Evolutionary conservation across 30 jellyfish, hydroid and myxozoan species (phyloP).

Genomic region (Pseudorhiza aurosa): DNA sequence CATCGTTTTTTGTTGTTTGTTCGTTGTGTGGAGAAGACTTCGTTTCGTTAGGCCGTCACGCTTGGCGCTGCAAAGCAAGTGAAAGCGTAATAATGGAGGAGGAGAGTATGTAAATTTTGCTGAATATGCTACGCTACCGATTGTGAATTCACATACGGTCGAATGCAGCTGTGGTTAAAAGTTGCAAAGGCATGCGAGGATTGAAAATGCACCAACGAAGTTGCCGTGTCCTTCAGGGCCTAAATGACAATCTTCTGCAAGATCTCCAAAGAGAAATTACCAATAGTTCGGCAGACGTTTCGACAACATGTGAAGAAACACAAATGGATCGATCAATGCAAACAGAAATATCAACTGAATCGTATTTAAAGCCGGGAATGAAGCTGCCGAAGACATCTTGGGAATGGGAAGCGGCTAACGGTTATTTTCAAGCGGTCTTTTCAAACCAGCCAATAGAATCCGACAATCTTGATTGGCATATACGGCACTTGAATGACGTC

Average conservation of each 20-base stretch:
- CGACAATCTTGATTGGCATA: not conserved
- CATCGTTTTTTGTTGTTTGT: not conserved
- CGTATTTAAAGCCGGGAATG: not conserved
- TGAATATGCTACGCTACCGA: no score
- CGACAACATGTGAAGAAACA: no score
- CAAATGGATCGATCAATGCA: no score
- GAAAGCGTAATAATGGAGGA: no score
- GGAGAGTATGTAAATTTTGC: no score
- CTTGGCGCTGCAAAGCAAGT: no score
- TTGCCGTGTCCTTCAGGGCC: slow-evolving; percentile 7
- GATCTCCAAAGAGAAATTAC: no score
- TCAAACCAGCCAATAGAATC: not conserved
- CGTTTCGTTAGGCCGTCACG: slow-evolving; percentile 13
- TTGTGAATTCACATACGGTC: not conserved
- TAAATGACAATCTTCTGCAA: not conserved
- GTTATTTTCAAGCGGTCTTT: not conserved
- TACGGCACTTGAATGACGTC: not conserved
- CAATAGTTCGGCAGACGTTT: no score
- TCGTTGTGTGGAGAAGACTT: slow-evolving; percentile 26
- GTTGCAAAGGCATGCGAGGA: not conserved
- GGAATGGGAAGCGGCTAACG: slow-evolving; percentile 6
- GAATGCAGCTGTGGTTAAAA: not conserved
- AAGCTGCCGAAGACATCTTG: not conserved
- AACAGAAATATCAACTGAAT: no score
- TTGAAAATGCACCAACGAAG: not conserved